A percentile compares a stretch with the other conserved stretches of the same genome.
These are phyloP conservation scores for Neodontobutis hainanensis DNA, from an alignment of 2,113 vertebrate species.

Conservation along the genomic window DNA sequence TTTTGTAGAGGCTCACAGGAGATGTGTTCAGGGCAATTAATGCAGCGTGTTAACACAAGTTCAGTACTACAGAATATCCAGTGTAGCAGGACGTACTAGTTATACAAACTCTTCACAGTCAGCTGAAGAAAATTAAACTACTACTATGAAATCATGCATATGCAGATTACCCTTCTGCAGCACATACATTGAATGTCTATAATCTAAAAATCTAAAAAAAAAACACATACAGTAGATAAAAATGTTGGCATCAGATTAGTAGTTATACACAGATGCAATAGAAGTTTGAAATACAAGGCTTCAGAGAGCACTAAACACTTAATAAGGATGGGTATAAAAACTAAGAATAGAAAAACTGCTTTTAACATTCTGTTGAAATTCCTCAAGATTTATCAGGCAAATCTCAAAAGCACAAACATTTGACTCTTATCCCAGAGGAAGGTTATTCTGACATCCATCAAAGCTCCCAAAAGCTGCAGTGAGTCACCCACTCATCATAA, in stretches of 20 bases:
- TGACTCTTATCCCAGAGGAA: slow-evolving; percentile 24
- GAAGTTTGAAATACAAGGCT: not conserved
- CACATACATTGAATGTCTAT: not conserved
- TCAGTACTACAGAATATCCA: not conserved
- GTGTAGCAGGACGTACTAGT: not conserved
- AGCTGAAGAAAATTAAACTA: not conserved
- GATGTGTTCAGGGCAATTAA: not conserved
- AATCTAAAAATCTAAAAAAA: no score
- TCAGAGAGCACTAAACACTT: not conserved
- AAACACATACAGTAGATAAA: not conserved
- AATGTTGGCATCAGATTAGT: not conserved
- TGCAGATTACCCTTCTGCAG: no score
- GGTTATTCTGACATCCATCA: slow-evolving; percentile 40
- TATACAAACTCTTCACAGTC: not conserved
- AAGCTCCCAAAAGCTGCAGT: slow-evolving; percentile 20
- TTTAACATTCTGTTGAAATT: slow-evolving; percentile 5
- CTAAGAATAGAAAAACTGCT: not conserved
- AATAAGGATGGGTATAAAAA: slow-evolving; percentile 5
- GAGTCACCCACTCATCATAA: slow-evolving; percentile 22
- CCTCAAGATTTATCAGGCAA: slow-evolving; percentile 9
- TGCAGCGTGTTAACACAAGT: not conserved
- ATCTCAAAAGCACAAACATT: slow-evolving; percentile 17
- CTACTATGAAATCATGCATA: not conserved
- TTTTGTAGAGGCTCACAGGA: not conserved
- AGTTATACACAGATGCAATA: not conserved